Evolutionary conservation across 2,113 vertebrate genomes (phyloP).

Genomic region (Neoarius graeffei): DNA sequence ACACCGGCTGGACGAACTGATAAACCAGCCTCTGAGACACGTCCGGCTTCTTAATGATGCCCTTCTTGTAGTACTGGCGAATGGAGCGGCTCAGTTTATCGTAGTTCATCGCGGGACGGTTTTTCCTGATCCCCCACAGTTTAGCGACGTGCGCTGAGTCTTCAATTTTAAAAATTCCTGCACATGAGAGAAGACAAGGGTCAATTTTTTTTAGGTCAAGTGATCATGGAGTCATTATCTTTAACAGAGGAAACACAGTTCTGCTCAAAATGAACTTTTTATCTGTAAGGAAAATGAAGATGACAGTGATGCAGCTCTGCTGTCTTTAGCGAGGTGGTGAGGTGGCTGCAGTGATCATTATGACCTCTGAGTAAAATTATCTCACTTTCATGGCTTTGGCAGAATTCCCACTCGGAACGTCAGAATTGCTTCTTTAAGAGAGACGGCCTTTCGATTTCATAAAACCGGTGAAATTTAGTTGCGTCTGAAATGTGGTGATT

Average conservation of each 20-base stretch:
- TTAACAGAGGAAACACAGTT: not conserved
- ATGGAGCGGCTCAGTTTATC: conserved; percentile 96
- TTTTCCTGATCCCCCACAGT: conserved; percentile 93
- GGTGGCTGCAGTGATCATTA: not conserved
- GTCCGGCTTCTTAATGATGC: conserved; percentile 91
- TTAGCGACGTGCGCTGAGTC: conserved; percentile 92
- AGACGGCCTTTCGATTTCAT: too few species aligned
- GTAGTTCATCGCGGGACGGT: conserved; percentile 95
- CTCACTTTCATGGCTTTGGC: not conserved
- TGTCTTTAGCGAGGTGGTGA: not conserved
- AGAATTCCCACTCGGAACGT: not conserved
- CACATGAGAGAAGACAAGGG: not conserved
- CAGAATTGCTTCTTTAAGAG: too few species aligned
- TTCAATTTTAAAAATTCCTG: conserved; percentile 95
- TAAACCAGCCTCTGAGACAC: conserved; percentile 93
- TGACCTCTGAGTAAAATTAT: too few species aligned
- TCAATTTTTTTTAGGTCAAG: not conserved
- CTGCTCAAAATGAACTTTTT: not conserved
- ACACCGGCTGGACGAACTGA: conserved; percentile 90
- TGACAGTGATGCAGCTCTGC: not conserved
- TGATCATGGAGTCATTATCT: not conserved
- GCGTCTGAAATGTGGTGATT: too few species aligned
- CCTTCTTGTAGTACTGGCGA: conserved; percentile 97
- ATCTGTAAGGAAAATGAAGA: not conserved
- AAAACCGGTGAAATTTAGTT: too few species aligned